Evolutionary conservation across 2,113 vertebrate genomes (phyloP).

Genomic region (Alces alces): DNA sequence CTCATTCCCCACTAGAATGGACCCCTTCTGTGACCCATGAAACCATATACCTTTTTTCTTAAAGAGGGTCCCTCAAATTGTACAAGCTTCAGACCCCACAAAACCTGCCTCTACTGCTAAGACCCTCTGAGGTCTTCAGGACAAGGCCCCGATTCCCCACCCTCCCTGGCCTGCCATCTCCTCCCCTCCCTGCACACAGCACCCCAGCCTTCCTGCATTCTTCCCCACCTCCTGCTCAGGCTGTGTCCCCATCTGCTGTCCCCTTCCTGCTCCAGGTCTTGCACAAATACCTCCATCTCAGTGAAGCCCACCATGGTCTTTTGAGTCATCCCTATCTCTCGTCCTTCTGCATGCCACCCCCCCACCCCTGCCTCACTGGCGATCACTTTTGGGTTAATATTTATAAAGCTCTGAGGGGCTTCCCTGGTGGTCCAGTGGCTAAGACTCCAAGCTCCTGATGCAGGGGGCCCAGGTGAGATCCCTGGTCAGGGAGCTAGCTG

Average conservation of each 20-base stretch:
- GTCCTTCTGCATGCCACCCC: neutral
- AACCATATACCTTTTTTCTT: neutral
- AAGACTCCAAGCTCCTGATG: too few relatives aligned
- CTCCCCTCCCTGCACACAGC: neutral
- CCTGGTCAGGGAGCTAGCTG: too few relatives aligned
- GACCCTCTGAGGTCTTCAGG: neutral
- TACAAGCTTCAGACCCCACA: neutral
- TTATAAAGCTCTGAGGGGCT: neutral
- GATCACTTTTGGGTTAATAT: neutral
- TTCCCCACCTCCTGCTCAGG: neutral
- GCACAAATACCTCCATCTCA: neutral
- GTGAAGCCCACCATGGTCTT: too few relatives aligned
- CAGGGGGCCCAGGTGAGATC: too few relatives aligned
- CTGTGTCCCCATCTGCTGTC: too few relatives aligned
- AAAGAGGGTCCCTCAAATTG: neutral
- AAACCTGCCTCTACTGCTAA: neutral
- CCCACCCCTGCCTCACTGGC: neutral
- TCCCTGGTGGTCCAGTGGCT: too few relatives aligned
- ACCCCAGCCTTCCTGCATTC: neutral
- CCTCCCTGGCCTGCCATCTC: too few relatives aligned
- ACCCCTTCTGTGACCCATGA: neutral
- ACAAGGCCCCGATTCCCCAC: neutral
- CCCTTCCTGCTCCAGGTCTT: neutral
- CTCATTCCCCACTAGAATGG: neutral
- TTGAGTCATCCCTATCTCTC: fast-evolving